These are phyloP conservation scores for Caenorhabditis macrosperma DNA, from an alignment of 2,888 invertebrate genomes.

Conservation along the genomic window DNA sequence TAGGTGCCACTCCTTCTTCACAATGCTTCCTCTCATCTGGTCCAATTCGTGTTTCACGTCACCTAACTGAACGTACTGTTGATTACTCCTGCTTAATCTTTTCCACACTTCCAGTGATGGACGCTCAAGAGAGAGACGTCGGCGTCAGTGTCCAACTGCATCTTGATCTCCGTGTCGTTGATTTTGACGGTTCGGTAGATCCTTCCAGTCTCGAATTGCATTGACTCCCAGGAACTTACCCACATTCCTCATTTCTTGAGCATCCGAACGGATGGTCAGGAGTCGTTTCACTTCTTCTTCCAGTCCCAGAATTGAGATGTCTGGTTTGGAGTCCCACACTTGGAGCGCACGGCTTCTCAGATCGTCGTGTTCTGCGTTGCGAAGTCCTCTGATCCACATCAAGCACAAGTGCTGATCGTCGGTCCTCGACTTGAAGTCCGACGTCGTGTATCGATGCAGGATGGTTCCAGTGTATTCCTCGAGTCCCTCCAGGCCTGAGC, in stretches of 20 bases:
- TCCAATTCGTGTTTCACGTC: no score
- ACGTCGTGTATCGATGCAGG: not conserved
- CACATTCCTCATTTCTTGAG: not conserved
- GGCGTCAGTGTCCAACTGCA: conserved; percentile 35
- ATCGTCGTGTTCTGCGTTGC: not conserved
- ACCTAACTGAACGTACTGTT: no score
- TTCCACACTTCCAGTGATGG: no score
- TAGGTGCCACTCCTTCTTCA: no score
- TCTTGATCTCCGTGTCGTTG: no score
- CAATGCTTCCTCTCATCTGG: no score
- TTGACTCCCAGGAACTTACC: not conserved
- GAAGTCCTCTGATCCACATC: conserved; percentile 8
- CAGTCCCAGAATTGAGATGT: not conserved
- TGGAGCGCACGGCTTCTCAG: conserved; percentile 7
- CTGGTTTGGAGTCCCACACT: conserved; percentile 1
- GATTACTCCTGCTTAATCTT: no score
- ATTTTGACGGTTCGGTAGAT: no score
- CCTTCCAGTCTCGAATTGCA: no score
- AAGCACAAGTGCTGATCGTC: conserved; percentile 8
- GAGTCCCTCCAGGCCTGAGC: not conserved
- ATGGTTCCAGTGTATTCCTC: conserved; percentile 14
- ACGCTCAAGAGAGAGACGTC: no score
- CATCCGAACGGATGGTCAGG: not conserved
- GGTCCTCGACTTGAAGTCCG: conserved; percentile 14
- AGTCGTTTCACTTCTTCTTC: not conserved